Percentiles rank a stretch among this genome's conserved stretches.
phyloP scores from a whole-genome alignment of 2,113 vertebrate genomes.

The Ameiurus melas region DNA sequence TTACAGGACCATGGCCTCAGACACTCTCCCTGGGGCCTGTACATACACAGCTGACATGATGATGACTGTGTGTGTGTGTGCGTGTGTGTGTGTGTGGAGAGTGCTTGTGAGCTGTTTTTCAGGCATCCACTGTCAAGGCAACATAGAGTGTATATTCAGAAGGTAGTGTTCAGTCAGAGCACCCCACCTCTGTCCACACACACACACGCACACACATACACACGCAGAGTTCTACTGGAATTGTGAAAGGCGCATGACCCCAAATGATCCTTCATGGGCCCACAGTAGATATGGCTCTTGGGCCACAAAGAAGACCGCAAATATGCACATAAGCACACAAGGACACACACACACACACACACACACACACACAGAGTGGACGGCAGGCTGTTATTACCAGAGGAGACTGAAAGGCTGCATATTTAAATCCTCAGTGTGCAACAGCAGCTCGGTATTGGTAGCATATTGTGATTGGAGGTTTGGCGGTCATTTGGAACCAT shows the following conservation, averaged over 20 bases:
- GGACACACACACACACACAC: neutral
- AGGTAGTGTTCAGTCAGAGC: neutral
- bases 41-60: slow-evolving; percentile 27
- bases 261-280: slow-evolving; percentile 12
- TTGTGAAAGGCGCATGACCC: slow-evolving; percentile 17
- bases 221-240: slow-evolving; percentile 15
- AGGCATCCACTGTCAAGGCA: neutral
- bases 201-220: slow-evolving; percentile 12
- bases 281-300: slow-evolving; percentile 9
- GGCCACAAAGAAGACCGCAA: slow-evolving; percentile 54
- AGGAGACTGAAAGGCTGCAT: slow-evolving; percentile 58
- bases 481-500: neutral
- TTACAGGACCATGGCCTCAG: slow-evolving; percentile 40
- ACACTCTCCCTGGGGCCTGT: slow-evolving; percentile 33
- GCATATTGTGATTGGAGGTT: neutral
- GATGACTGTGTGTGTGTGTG: slow-evolving; percentile 8
- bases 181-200: neutral
- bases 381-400: slow-evolving; percentile 66
- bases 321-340: slow-evolving; percentile 26
- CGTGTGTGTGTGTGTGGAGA: neutral
- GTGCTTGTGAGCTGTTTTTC: neutral
- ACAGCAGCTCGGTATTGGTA: slow-evolving; percentile 18
- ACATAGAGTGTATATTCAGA: neutral
- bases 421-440: slow-evolving; percentile 47
- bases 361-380: slow-evolving; percentile 39